Conservation (phyloP, 1,140 invertebrate genomes). For the Zelostemma sp. region DNA sequence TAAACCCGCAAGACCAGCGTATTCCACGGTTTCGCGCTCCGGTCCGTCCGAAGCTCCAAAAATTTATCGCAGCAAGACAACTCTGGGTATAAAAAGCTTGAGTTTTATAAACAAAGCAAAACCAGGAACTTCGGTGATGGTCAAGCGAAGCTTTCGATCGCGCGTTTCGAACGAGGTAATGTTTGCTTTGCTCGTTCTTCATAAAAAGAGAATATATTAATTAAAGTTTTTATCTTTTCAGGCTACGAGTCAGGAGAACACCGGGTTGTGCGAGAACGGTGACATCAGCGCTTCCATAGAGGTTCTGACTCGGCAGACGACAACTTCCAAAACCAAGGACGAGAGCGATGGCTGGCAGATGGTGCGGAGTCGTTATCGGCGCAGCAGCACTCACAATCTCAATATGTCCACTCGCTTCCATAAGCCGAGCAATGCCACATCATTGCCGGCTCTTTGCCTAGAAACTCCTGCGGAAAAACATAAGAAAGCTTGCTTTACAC, state of each 20-base stretch:
- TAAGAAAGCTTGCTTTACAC: conserved; percentile 60
- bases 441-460: conserved; percentile 71
- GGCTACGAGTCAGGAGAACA: conserved; percentile 30
- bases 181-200: background rate
- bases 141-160: conserved; percentile 51
- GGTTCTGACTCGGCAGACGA: conserved; percentile 48
- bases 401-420: conserved; percentile 70
- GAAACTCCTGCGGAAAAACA: conserved; percentile 64
- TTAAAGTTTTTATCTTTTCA: conserved; percentile 20
- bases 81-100: conserved; percentile 55
- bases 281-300: conserved; percentile 61
- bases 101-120: conserved; percentile 43
- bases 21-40: conserved; percentile 67
- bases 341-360: conserved; percentile 76
- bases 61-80: conserved; percentile 65
- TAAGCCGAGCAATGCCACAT: conserved; percentile 72
- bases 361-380: conserved; percentile 71
- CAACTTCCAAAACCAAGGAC: conserved; percentile 46
- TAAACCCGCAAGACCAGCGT: conserved; percentile 56
- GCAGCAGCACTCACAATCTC: conserved; percentile 64
- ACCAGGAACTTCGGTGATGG: conserved; percentile 55
- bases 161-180: conserved; percentile 13
- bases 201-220: too few relatives aligned
- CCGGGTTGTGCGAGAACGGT: conserved; percentile 34
- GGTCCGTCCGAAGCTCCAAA: conserved; percentile 49